phyloP scores from a whole-genome alignment of 2,797 vertebrate species.

The Diceros bicornis region DNA sequence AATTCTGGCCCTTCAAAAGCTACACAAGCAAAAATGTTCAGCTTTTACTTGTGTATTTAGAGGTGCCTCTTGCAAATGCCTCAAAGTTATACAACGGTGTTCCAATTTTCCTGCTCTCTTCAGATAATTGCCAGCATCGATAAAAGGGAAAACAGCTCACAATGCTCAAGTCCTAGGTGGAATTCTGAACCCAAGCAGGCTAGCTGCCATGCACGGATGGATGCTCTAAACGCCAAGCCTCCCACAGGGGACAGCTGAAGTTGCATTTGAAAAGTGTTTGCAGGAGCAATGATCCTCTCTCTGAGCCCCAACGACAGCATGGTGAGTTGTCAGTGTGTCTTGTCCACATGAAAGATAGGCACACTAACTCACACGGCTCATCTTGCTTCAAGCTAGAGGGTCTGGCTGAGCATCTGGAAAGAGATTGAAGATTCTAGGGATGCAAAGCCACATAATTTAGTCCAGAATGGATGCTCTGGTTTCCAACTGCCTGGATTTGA shows the following conservation, averaged over 20 bases:
- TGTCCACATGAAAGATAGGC: neutral
- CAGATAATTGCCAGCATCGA: conserved; percentile 28
- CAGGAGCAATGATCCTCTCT: neutral
- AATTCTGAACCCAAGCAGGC: neutral
- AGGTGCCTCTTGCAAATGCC: neutral
- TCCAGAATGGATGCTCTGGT: neutral
- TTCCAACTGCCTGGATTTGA: neutral
- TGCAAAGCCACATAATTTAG: neutral
- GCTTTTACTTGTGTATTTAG: conserved; percentile 39
- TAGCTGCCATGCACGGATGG: neutral
- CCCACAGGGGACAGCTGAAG: neutral
- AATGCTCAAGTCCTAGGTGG: neutral
- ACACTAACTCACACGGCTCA: neutral
- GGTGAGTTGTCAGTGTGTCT: neutral
- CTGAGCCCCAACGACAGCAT: neutral
- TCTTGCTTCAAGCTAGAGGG: neutral
- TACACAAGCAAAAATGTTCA: neutral
- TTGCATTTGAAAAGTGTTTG: neutral
- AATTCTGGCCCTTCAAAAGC: conserved; percentile 41
- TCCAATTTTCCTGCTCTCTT: neutral
- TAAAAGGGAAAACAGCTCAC: conserved; percentile 3
- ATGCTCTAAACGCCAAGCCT: neutral
- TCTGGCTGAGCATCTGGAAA: neutral
- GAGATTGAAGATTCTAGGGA: neutral
- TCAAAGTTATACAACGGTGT: neutral